A percentile compares a stretch with the other conserved stretches of the same genome.
These are phyloP conservation scores for Boloria selene DNA, from an alignment of 2,888 invertebrate genomes.

Conservation along the genomic window DNA sequence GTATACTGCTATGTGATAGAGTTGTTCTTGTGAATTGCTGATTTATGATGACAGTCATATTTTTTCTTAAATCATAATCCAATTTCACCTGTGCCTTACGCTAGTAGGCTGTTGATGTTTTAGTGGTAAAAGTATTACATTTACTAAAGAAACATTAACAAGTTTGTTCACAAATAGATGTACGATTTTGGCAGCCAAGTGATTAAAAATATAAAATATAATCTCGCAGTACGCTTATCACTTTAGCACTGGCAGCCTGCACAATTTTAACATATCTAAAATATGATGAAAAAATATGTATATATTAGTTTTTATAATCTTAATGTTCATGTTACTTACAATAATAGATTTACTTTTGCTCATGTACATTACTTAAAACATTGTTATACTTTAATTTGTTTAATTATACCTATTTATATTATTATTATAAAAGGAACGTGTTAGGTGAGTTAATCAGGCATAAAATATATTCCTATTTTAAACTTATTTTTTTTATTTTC, in stretches of 20 bases:
- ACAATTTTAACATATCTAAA: constrained; percentile 14
- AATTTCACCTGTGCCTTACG: constrained; percentile 36
- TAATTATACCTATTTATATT: not conserved
- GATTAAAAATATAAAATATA: not conserved
- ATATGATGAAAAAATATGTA: constrained; percentile 1
- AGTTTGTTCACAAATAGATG: too few species aligned
- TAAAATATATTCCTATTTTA: constrained; percentile 39
- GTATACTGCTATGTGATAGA: constrained; percentile 1
- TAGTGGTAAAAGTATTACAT: not conserved
- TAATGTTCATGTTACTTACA: constrained; percentile 12
- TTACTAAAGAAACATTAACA: not conserved
- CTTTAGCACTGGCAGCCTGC: constrained; percentile 14
- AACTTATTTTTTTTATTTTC: constrained; percentile 14
- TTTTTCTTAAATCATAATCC: not conserved
- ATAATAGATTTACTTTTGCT: constrained; percentile 31
- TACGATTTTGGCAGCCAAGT: not conserved
- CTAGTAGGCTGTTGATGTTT: constrained; percentile 9
- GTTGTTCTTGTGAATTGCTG: constrained; percentile 4
- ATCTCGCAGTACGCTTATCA: not conserved
- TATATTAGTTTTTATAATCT: constrained; percentile 1
- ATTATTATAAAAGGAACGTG: constrained; percentile 26
- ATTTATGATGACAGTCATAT: not conserved
- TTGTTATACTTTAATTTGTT: constrained; percentile 20
- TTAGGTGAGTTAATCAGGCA: constrained; percentile 30
- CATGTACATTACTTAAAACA: constrained; percentile 37